These are phyloP conservation scores for Beris morrisii DNA, from an alignment of 2,888 invertebrate species.

Conservation along the genomic window DNA sequence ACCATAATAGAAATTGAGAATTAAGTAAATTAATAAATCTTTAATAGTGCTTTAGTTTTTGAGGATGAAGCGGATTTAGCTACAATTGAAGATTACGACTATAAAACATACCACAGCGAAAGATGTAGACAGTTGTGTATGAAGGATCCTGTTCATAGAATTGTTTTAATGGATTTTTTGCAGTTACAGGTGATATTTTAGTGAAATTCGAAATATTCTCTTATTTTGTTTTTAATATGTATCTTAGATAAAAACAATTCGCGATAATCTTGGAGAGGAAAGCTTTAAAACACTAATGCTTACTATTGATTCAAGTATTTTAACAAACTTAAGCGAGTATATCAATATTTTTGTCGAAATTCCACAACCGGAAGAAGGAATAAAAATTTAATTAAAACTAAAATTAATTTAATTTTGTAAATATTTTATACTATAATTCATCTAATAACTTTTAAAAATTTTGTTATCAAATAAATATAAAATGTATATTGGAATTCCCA, in stretches of 20 bases:
- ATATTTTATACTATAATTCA: too few species aligned
- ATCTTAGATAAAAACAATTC: constrained; percentile 68
- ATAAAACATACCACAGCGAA: constrained; percentile 70
- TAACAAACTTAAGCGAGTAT: constrained; percentile 70
- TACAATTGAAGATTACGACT: constrained; percentile 60
- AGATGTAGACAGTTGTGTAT: constrained; percentile 66
- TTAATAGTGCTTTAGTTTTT: constrained; percentile 55
- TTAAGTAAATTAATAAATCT: not conserved
- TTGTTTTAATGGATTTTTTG: constrained; percentile 71
- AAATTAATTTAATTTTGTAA: too few species aligned
- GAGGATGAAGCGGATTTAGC: constrained; percentile 54
- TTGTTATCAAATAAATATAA: too few species aligned
- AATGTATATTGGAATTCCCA: too few species aligned
- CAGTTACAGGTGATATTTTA: constrained; percentile 65
- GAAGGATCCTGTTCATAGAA: constrained; percentile 78
- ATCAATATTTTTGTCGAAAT: constrained; percentile 43
- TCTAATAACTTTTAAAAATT: too few species aligned
- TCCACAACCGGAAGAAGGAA: not conserved
- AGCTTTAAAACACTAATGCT: constrained; percentile 75
- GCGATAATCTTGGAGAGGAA: constrained; percentile 72
- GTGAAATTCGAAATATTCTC: not conserved
- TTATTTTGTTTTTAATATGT: constrained; percentile 37
- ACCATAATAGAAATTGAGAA: constrained; percentile 5
- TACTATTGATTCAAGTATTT: constrained; percentile 71
- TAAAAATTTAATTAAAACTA: too few species aligned